These are phyloP conservation scores for Nestor notabilis DNA, from an alignment of 2,113 vertebrate species.

Conservation along the genomic window DNA sequence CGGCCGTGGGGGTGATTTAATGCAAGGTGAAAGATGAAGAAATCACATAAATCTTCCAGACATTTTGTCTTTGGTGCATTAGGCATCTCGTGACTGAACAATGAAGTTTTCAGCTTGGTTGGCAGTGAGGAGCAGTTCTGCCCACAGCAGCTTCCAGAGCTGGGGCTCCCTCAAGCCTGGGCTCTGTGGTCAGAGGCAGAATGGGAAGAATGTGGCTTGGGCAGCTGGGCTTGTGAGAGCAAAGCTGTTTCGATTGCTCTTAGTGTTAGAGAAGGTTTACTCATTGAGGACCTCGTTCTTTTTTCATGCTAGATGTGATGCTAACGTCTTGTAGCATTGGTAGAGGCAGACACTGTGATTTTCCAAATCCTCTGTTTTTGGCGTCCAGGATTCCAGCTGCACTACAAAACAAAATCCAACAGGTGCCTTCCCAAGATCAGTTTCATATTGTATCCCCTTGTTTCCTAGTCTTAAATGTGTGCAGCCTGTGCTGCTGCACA, in stretches of 20 bases:
- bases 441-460: not conserved
- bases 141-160: not conserved
- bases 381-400: not conserved
- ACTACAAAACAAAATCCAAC: not conserved
- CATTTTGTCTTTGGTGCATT: not conserved
- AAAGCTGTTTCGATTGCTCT: not conserved
- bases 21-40: not conserved
- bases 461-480: not conserved
- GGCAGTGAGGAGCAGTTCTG: not conserved
- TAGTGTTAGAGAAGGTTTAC: not conserved
- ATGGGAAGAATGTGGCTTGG: accelerated
- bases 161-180: accelerated
- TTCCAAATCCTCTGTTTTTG: not conserved
- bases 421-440: not conserved
- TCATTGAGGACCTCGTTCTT: not conserved
- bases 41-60: accelerated
- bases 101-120: not conserved
- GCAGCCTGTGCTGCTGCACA: not conserved
- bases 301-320: not conserved
- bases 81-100: not conserved
- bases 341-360: not conserved
- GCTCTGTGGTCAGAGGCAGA: accelerated
- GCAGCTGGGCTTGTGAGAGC: not conserved
- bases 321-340: not conserved
- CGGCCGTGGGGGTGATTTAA: not conserved